Conservation (phyloP, 2,113 vertebrate genomes). For the Anolis carolinensis region DNA sequence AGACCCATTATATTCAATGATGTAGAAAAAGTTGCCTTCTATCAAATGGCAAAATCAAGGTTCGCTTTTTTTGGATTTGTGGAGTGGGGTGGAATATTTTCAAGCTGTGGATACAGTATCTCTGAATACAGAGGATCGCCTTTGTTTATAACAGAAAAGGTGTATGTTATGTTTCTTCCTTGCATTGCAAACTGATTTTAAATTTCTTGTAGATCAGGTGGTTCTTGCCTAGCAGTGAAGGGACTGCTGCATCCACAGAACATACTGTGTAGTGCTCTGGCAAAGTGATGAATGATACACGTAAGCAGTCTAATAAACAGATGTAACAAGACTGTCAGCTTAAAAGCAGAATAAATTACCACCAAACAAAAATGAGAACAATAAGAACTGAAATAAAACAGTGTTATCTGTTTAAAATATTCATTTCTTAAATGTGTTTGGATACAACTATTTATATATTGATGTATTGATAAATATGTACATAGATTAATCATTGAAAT, state of each 20-base stretch:
- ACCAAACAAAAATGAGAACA: neutral
- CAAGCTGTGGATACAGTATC: too few relatives aligned
- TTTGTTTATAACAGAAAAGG: neutral
- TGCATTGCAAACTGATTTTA: neutral
- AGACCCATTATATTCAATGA: too few relatives aligned
- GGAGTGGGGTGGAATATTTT: too few relatives aligned
- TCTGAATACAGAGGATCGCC: too few relatives aligned
- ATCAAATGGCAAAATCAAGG: too few relatives aligned
- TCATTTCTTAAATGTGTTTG: neutral
- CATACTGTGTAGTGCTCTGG: too few relatives aligned
- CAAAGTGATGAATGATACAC: neutral
- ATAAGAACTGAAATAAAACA: neutral
- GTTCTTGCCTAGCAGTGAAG: neutral
- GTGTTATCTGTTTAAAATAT: neutral
- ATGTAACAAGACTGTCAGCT: neutral
- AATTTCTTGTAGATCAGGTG: neutral
- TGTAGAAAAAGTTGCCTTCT: too few relatives aligned
- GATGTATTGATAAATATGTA: neutral
- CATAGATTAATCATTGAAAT: neutral
- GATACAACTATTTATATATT: neutral
- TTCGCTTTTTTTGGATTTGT: too few relatives aligned
- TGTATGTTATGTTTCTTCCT: neutral
- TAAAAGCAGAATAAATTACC: neutral
- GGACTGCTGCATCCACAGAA: too few relatives aligned
- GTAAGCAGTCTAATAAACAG: neutral